Base-by-base conservation (phyloP, 1,140 invertebrate genomes). In the Drosophila sproati region DNA sequence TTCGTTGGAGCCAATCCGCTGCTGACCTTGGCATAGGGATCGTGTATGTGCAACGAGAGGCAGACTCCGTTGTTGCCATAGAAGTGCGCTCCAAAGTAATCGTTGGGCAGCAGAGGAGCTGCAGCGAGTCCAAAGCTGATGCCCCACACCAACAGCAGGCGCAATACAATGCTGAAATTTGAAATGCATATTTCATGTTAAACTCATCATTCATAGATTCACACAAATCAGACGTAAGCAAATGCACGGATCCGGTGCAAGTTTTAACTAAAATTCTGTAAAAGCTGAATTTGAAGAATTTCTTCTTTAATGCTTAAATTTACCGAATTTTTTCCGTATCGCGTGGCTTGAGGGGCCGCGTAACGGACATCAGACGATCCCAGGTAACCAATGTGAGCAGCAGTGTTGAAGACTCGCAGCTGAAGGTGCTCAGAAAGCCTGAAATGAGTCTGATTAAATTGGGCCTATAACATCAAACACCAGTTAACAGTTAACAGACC, bases 401-500 rank as follows among this genome's bases (percentile, higher is more conserved):
- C 43, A 95, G 90, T 20, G 95, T 95, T 1, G 95, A 95, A 5
- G 95, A 93, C 88, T 96, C 95, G 73, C 95, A 95, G 52, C 95
- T 95, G 55, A 95, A 93, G 12, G 95, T 96, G 76, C 94, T 95
- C 41, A 96, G 89, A 76, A 96, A 95, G 8, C 95, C 95, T 92
- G 93, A 82, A 80, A 73, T 32, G 1, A 52, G 5, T 37, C 2
- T 7, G 34, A 20, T 56, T 29, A 43, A 4, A 32, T 8, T 2
- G 1, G 12, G 0, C 2, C 2, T 8, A 3, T 12, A 37, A 32
- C 0, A 34, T 12, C 5, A 8, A 0, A 8, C n/a, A 5, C 7
- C 37, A 8, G 7, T 39, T 39, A 39, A 71, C 68, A 34, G 35
- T 39, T 39, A 39, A 71, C 68, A 34, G 35, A 92, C 95, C 95